These are phyloP conservation scores for Phoxinus dragarum DNA, from an alignment of 2,797 vertebrate species.

Conservation along the genomic window DNA sequence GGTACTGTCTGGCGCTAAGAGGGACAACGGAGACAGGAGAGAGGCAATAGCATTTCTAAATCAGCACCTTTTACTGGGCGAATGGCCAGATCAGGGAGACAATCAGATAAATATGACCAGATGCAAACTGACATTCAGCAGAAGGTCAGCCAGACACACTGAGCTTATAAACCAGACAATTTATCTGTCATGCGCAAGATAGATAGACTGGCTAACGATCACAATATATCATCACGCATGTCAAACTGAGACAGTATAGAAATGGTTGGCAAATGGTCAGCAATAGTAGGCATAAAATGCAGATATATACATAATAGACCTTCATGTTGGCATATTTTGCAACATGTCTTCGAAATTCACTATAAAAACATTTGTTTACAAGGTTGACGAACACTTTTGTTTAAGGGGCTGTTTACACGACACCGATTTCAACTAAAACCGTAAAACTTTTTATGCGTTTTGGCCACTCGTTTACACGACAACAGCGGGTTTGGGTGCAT, in stretches of 20 bases:
- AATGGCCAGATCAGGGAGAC: background rate
- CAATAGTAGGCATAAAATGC: background rate
- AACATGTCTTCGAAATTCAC: background rate
- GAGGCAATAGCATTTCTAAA: slow-evolving; percentile 43
- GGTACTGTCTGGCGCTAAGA: slow-evolving; percentile 87
- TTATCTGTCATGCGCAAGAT: slow-evolving; percentile 40
- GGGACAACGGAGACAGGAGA: slow-evolving; percentile 27
- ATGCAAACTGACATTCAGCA: slow-evolving; percentile 45
- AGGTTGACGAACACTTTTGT: background rate
- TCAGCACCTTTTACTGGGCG: slow-evolving; percentile 48
- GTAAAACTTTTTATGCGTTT: too few species aligned
- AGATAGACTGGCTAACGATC: slow-evolving; percentile 1
- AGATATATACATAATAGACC: background rate
- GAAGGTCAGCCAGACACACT: slow-evolving; percentile 54
- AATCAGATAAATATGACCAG: slow-evolving; percentile 31
- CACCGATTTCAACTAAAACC: too few species aligned
- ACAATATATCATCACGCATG: slow-evolving; percentile 33
- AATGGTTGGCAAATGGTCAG: background rate
- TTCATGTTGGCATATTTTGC: background rate
- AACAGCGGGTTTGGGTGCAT: too few species aligned
- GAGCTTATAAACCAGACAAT: slow-evolving; percentile 52
- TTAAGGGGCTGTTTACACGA: background rate
- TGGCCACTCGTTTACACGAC: too few species aligned
- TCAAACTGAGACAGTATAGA: slow-evolving; percentile 5
- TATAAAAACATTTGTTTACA: background rate